phyloP scores from a whole-genome alignment of 2,113 vertebrate genomes.

The Tragelaphus strepsiceros region DNA sequence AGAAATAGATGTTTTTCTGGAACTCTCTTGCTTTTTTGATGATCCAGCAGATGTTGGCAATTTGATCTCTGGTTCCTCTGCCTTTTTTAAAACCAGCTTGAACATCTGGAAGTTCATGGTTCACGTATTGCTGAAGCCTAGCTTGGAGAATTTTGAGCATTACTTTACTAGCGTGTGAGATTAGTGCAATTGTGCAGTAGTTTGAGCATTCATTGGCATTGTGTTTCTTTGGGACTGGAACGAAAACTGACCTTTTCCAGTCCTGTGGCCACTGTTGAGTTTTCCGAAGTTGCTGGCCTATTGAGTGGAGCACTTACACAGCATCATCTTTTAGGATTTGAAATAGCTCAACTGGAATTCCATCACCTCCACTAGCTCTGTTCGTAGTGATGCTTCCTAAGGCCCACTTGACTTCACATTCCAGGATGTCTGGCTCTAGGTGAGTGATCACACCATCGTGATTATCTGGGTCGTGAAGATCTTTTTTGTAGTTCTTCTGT shows the following conservation, averaged over 20 bases:
- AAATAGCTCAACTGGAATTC: not conserved
- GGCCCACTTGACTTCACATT: not conserved
- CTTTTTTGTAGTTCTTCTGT: not conserved
- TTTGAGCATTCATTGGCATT: not conserved
- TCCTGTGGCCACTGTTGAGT: not conserved
- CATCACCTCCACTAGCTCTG: not conserved
- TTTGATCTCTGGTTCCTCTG: not conserved
- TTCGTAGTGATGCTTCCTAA: not conserved
- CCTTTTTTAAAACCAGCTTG: not conserved
- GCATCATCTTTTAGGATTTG: not conserved
- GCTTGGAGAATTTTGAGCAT: not conserved
- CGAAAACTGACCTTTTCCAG: not conserved
- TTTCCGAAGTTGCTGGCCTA: not conserved
- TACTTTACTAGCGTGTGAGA: not conserved
- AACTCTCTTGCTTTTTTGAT: no score
- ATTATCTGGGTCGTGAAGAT: not conserved
- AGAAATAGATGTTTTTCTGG: no score
- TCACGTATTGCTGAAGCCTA: not conserved
- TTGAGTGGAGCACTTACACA: not conserved
- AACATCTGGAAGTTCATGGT: not conserved
- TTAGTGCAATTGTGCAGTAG: not conserved
- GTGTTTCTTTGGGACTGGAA: not conserved
- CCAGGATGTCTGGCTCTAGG: not conserved
- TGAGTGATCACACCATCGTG: not conserved
- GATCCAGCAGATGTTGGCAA: no score